Conservation (phyloP, 2,797 vertebrate genomes). For the Todus mexicanus region DNA sequence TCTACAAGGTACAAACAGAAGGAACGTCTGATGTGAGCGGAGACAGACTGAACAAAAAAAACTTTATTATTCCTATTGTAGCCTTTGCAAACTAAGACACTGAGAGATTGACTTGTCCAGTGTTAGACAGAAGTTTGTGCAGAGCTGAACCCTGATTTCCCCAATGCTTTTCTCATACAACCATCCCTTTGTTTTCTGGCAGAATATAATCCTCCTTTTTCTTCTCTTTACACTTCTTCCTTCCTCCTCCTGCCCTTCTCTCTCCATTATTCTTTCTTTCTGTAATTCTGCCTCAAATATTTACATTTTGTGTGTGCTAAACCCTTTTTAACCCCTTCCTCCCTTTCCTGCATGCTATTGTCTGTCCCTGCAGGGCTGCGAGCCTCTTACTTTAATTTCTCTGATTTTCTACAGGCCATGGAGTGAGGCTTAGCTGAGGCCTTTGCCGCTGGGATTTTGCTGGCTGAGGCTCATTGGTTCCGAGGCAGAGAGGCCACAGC, state of each 20-base stretch:
- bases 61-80: background rate
- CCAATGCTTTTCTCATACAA: constrained; percentile 15
- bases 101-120: constrained; percentile 40
- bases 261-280: constrained; percentile 18
- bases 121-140: constrained; percentile 38
- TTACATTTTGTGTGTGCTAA: constrained; percentile 24
- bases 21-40: background rate
- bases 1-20: background rate
- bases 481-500: constrained; percentile 6
- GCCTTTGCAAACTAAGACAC: constrained; percentile 21
- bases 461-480: constrained; percentile 22
- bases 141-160: constrained; percentile 2
- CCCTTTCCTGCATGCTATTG: background rate
- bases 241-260: constrained; percentile 9
- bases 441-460: background rate
- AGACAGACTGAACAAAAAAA: constrained; percentile 20
- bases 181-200: constrained; percentile 30
- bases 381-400: background rate
- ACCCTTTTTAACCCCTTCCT: constrained; percentile 32
- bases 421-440: background rate
- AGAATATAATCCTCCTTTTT: constrained; percentile 37
- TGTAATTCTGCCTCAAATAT: constrained; percentile 28
- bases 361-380: background rate
- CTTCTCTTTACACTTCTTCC: constrained; percentile 27
- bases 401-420: background rate